phyloP scores from a whole-genome alignment of 2,113 vertebrate species.

The Sceloporus tristichus region DNA sequence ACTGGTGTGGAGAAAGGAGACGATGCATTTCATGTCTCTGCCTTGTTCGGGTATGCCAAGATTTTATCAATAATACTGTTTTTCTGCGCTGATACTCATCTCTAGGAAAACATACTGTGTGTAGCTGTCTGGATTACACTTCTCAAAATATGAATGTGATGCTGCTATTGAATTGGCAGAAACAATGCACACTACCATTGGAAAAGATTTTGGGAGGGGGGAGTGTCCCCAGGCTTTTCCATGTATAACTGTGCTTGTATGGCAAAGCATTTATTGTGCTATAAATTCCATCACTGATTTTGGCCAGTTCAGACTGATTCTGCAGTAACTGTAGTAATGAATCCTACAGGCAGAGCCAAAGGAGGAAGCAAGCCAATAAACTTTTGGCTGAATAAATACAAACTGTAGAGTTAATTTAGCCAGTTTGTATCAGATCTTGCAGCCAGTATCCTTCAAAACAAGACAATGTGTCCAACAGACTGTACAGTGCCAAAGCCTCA shows the following conservation, averaged over 20 bases:
- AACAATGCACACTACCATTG: slow-evolving; percentile 61
- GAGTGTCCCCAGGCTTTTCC: slow-evolving; percentile 68
- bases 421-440: slow-evolving; percentile 74
- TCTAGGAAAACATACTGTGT: slow-evolving; percentile 73
- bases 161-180: slow-evolving; percentile 77
- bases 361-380: slow-evolving; percentile 61
- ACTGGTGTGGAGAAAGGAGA: slow-evolving; percentile 63
- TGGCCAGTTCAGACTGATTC: slow-evolving; percentile 81
- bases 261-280: slow-evolving; percentile 76
- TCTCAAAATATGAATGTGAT: slow-evolving; percentile 76
- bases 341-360: slow-evolving; percentile 73
- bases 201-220: slow-evolving; percentile 69
- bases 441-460: slow-evolving; percentile 65
- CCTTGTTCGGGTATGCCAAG: slow-evolving; percentile 74
- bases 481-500: slow-evolving; percentile 44
- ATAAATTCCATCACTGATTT: slow-evolving; percentile 83
- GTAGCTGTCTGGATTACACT: slow-evolving; percentile 76
- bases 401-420: slow-evolving; percentile 74
- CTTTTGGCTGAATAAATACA: slow-evolving; percentile 72
- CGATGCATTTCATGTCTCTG: slow-evolving; percentile 67
- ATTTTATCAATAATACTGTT: slow-evolving; percentile 82
- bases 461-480: slow-evolving; percentile 60
- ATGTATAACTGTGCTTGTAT: slow-evolving; percentile 76
- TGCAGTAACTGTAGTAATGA: slow-evolving; percentile 83
- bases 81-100: slow-evolving; percentile 75